phyloP scores from a whole-genome alignment of 2,113 vertebrate species.

The Notiomystis cincta region DNA sequence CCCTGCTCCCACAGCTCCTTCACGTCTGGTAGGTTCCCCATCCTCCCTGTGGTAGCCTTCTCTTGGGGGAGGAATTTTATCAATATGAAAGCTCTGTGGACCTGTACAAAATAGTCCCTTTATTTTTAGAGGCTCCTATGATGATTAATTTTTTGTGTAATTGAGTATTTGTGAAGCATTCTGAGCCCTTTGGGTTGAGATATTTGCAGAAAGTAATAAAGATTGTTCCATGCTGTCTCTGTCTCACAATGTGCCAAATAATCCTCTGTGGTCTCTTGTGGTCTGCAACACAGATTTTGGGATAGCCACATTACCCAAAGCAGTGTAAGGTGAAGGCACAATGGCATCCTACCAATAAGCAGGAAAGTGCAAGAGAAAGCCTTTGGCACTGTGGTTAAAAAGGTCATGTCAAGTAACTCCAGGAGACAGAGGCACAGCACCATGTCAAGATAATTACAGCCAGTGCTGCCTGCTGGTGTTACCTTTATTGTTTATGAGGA shows the following conservation, averaged over 20 bases:
- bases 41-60: background rate
- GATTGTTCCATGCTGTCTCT: background rate
- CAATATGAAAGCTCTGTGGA: fast-evolving
- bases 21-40: background rate
- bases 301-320: fast-evolving
- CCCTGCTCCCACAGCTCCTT: background rate
- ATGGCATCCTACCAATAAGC: fast-evolving
- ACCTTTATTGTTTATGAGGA: background rate
- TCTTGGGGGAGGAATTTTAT: background rate
- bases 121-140: background rate
- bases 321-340: background rate
- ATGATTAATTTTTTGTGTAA: background rate
- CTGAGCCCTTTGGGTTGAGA: background rate
- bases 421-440: background rate
- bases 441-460: background rate
- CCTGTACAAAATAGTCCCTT: background rate
- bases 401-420: background rate
- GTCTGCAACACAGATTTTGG: background rate
- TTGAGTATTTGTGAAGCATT: background rate
- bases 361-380: background rate
- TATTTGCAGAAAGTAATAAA: background rate
- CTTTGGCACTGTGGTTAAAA: background rate
- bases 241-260: background rate
- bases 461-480: background rate
- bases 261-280: background rate